Conservation (phyloP, 53 echinoderm and acorn worm species). For the Pentamera pediparva region DNA sequence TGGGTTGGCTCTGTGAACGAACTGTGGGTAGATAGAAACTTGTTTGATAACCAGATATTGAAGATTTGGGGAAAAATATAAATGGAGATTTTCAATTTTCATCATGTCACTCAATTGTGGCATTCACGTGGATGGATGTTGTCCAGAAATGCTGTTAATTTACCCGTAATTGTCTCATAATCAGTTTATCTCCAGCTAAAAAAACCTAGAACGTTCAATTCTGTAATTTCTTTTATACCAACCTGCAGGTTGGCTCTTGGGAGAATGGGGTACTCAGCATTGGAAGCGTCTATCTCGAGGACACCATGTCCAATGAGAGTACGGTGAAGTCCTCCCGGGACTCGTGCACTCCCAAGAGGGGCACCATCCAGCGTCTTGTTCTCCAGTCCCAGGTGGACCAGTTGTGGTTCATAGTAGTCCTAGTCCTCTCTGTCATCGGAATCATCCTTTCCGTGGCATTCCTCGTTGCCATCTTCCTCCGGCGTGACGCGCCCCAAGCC, state of each 20-base stretch:
- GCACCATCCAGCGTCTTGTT: background rate
- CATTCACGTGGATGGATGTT: too few species aligned
- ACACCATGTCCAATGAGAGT: background rate
- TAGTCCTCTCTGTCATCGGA: slow-evolving; percentile 41
- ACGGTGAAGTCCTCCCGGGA: background rate
- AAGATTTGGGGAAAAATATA: too few species aligned
- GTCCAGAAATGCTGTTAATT: too few species aligned
- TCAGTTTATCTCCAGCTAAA: background rate
- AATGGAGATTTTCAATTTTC: too few species aligned
- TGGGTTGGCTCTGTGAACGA: too few species aligned
- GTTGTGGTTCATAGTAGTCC: slow-evolving; percentile 43
- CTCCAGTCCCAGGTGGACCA: background rate
- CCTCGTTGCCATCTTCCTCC: slow-evolving; percentile 32
- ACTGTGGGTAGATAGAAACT: too few species aligned
- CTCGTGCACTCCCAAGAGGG: background rate
- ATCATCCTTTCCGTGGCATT: slow-evolving; percentile 34
- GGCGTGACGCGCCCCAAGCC: slow-evolving; percentile 39
- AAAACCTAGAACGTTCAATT: too few species aligned
- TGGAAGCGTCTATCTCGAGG: background rate
- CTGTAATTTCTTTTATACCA: background rate
- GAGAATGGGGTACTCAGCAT: slow-evolving; percentile 6
- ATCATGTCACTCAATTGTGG: too few species aligned
- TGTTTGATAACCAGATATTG: too few species aligned
- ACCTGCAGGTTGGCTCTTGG: slow-evolving; percentile 61
- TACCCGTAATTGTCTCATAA: too few species aligned